These are phyloP conservation scores for Ophion obscuratus DNA, from an alignment of 2,888 invertebrate species.

Conservation along the genomic window DNA sequence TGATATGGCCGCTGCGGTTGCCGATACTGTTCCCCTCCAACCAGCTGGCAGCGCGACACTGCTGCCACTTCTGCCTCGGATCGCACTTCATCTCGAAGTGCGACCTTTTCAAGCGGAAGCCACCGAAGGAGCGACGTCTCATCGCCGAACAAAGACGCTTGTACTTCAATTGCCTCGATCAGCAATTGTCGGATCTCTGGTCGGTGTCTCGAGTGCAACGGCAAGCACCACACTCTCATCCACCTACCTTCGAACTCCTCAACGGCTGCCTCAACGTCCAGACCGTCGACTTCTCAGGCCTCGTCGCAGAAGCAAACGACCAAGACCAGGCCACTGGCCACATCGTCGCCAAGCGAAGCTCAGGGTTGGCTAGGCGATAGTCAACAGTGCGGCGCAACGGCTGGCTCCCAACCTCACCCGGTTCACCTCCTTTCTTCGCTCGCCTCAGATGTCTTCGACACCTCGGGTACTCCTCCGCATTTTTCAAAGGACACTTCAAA, in stretches of 20 bases:
- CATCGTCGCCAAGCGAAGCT: too few species aligned
- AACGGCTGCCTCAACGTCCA: too few species aligned
- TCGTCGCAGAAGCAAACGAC: too few species aligned
- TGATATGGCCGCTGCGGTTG: background rate
- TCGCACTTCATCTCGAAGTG: background rate
- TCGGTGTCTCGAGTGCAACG: conserved; percentile 13
- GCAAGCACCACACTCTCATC: conserved; percentile 8
- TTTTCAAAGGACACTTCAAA: too few species aligned
- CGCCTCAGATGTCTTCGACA: too few species aligned
- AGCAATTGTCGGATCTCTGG: conserved; percentile 1
- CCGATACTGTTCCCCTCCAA: background rate
- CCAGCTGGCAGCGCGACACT: background rate
- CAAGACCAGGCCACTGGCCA: too few species aligned
- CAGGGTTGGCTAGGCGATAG: too few species aligned
- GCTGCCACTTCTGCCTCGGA: conserved; percentile 5
- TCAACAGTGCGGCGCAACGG: too few species aligned
- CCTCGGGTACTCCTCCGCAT: too few species aligned
- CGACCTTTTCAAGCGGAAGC: background rate
- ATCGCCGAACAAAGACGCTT: background rate
- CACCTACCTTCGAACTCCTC: background rate
- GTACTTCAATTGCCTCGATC: conserved; percentile 23
- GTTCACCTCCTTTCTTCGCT: too few species aligned
- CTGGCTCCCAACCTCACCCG: too few species aligned
- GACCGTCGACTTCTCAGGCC: too few species aligned
- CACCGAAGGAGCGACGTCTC: background rate